Evolutionary conservation across 2,797 vertebrate genomes (phyloP), one percentile per base, ranked within the genome.

Genomic region (Gephyroberyx darwinii): DNA sequence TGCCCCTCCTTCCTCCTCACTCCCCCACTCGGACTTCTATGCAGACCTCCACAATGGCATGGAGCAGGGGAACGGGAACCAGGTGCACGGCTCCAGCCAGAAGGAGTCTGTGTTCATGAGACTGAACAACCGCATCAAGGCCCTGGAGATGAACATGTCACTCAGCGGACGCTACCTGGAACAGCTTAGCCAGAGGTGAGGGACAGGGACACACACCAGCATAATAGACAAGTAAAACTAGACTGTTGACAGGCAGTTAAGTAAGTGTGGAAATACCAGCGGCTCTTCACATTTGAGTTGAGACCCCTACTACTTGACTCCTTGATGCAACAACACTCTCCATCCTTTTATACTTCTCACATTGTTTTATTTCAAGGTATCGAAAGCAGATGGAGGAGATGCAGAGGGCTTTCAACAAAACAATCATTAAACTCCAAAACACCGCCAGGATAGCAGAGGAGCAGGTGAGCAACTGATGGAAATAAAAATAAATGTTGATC

Each of bases 381-480:
- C 95, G 98, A 35, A 99, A 96, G 85, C 98, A 99, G 93, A 98
- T 99, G 97, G 98, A 99, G 84, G 98, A 99, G 94, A 99, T 99
- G 98, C 98, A 99, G 86, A 97, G 95, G 76, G 97, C 98, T 83
- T 99, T 99, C 82, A 99, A 99, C 92, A 96, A 96, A 90, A 99
- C 98, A 65, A 96, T 99, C 86, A 94, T 98, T 85, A 98, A 97
- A 86, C 96, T 99, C 78, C 98, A 99, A 88, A 97, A 99, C 91
- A 99, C 96, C 33, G 98, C 98, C 35, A 94, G 92, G 86, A 95
- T 97, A 79, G 97, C 98, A 65, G 96, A 98, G 77, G 96, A 98
- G 39, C 97, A 99, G 96, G 98, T 99, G 84, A 89, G 77, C 20
- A 57, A 9, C 30, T 51, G 20, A 26, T 12, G 50, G 9, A 62